phyloP scores from a whole-genome alignment of 2,888 invertebrate genomes.

The Troides oblongomaculatus region DNA sequence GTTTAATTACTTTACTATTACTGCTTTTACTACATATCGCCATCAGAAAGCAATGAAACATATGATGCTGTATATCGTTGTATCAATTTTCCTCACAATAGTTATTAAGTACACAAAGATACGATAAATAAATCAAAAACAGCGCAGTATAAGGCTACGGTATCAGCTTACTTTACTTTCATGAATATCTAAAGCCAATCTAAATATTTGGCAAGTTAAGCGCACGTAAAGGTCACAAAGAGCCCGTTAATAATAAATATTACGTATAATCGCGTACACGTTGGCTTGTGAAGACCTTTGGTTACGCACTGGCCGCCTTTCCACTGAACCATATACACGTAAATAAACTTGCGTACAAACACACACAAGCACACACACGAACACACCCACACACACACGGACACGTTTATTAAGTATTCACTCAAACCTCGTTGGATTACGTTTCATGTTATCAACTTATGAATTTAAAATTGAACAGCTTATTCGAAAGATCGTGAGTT shows the following conservation, averaged over 20 bases:
- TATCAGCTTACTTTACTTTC: not conserved
- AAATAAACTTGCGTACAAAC: not conserved
- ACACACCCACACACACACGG: not conserved
- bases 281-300: conserved; percentile 6
- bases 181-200: conserved; percentile 28
- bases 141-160: not conserved
- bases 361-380: not conserved
- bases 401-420: not conserved
- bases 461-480: not conserved
- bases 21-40: too few species aligned
- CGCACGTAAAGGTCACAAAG: conserved; percentile 52
- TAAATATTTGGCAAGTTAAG: conserved; percentile 54
- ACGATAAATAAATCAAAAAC: not conserved
- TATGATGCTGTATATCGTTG: too few species aligned
- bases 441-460: not conserved
- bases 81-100: too few species aligned
- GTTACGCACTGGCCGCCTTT: not conserved
- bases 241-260: conserved; percentile 60
- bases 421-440: not conserved
- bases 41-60: too few species aligned
- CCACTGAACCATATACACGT: conserved; percentile 1
- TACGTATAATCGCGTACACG: conserved; percentile 45
- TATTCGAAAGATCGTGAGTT: too few species aligned
- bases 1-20: too few species aligned
- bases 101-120: too few species aligned